A percentile compares a stretch with the other conserved stretches of the same genome.
Evolutionary conservation across 1,140 invertebrate genomes (phyloP).

Genomic region (Penaeus indicus): DNA sequence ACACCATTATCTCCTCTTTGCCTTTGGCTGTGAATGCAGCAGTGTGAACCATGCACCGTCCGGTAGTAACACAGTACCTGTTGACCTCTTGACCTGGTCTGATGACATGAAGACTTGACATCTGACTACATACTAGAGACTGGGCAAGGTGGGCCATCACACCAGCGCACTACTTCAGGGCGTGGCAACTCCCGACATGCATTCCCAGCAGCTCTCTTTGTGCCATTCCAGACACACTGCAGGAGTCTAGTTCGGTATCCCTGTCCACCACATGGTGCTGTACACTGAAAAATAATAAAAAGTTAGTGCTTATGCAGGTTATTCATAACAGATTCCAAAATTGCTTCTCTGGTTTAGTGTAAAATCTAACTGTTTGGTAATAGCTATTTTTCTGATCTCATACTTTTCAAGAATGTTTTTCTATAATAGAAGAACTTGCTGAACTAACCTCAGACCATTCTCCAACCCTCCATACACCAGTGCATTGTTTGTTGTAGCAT

Average conservation of each 20-base stretch:
- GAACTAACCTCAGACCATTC: conserved; percentile 87
- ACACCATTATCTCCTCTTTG: background rate
- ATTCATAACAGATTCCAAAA: background rate
- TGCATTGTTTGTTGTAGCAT: conserved; percentile 84
- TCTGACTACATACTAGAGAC: conserved; percentile 68
- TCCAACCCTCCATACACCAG: conserved; percentile 85
- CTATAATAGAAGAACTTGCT: no score
- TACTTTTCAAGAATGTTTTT: no score
- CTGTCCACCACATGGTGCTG: conserved; percentile 79
- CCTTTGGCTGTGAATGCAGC: conserved; percentile 47
- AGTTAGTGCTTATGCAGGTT: background rate
- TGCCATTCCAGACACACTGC: conserved; percentile 89
- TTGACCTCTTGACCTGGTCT: conserved; percentile 51
- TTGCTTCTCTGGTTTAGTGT: background rate
- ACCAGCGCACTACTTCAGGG: conserved; percentile 82
- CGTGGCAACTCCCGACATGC: conserved; percentile 82
- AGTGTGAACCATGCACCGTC: conserved; percentile 62
- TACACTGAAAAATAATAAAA: conserved; percentile 76
- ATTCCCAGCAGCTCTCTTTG: conserved; percentile 83
- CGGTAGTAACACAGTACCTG: conserved; percentile 57
- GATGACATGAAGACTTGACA: conserved; percentile 37
- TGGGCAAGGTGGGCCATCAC: conserved; percentile 79
- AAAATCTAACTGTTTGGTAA: background rate
- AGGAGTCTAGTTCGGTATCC: conserved; percentile 87
- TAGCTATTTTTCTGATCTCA: background rate